These are phyloP conservation scores for Calameuta filiformis DNA, from an alignment of 2,888 invertebrate genomes.

Conservation along the genomic window DNA sequence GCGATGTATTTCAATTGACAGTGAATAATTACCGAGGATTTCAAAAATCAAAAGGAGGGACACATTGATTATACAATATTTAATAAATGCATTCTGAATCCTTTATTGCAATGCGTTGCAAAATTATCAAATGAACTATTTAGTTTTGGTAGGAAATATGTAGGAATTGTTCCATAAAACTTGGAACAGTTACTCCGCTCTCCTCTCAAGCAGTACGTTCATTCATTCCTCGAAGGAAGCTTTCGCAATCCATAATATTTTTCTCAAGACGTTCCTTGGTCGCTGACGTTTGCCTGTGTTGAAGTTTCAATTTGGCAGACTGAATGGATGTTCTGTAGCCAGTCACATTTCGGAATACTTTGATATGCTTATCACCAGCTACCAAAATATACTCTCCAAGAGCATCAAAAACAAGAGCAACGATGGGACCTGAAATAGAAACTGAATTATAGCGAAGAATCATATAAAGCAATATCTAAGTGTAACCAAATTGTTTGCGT, in stretches of 20 bases:
- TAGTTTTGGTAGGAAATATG: not conserved
- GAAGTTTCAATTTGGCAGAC: slow-evolving; percentile 68
- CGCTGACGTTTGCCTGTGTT: slow-evolving; percentile 75
- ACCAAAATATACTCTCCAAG: slow-evolving; percentile 79
- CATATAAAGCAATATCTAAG: slow-evolving; percentile 11
- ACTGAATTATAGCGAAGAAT: not conserved
- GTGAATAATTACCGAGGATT: not conserved
- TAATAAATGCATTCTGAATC: not conserved
- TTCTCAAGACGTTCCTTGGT: slow-evolving; percentile 80
- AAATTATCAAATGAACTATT: not conserved
- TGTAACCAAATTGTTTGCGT: slow-evolving; percentile 18
- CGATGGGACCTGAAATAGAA: slow-evolving; percentile 72
- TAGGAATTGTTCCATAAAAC: not conserved
- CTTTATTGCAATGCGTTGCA: not conserved
- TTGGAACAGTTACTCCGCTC: not conserved
- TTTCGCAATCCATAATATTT: slow-evolving; percentile 74
- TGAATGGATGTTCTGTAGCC: slow-evolving; percentile 71
- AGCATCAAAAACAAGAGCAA: slow-evolving; percentile 79
- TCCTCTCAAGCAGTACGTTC: slow-evolving; percentile 31
- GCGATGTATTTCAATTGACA: not conserved
- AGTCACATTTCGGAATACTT: slow-evolving; percentile 83
- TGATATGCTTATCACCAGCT: slow-evolving; percentile 80
- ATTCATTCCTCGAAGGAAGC: slow-evolving; percentile 57
- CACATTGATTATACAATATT: not conserved
- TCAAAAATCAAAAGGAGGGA: not conserved